phyloP scores from a whole-genome alignment of 1,140 invertebrate genomes.

The Colletes latitarsis region DNA sequence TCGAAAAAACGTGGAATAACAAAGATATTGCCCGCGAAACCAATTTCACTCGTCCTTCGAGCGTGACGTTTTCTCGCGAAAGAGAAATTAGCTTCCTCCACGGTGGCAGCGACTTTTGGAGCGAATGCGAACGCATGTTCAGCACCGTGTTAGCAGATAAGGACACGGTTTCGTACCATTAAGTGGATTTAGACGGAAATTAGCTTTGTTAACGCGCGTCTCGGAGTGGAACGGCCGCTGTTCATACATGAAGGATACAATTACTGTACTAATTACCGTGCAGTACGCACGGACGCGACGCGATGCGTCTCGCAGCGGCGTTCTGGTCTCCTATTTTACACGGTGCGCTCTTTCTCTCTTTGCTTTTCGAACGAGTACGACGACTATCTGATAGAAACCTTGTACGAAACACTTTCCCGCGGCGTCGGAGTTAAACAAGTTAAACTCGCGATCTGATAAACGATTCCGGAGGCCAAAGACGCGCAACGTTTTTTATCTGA shows the following conservation, averaged over 20 bases:
- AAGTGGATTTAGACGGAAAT: conserved; percentile 56
- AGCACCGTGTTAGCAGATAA: conserved; percentile 48
- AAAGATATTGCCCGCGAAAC: conserved; percentile 5
- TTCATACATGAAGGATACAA: conserved; percentile 62
- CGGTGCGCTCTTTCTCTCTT: background rate
- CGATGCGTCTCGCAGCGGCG: conserved; percentile 1
- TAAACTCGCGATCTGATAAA: too few species aligned
- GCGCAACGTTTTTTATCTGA: too few species aligned
- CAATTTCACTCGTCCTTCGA: conserved; percentile 13
- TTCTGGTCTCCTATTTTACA: conserved; percentile 36
- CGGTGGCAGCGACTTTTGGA: conserved; percentile 21
- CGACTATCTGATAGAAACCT: conserved; percentile 12
- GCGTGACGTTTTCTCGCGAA: conserved; percentile 14
- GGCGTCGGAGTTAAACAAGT: too few species aligned
- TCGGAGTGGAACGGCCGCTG: conserved; percentile 53
- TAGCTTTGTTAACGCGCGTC: conserved; percentile 57
- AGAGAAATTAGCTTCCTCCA: conserved; percentile 30
- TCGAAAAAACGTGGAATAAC: too few species aligned
- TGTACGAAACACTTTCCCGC: background rate
- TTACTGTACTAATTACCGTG: conserved; percentile 55
- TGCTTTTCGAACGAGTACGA: conserved; percentile 13
- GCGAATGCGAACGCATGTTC: conserved; percentile 36
- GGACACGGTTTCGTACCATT: conserved; percentile 40
- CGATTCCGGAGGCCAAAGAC: too few species aligned
- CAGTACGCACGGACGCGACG: conserved; percentile 22